Evolutionary conservation across 2,113 vertebrate species (phyloP).

Genomic region (Coptodon rendalli): DNA sequence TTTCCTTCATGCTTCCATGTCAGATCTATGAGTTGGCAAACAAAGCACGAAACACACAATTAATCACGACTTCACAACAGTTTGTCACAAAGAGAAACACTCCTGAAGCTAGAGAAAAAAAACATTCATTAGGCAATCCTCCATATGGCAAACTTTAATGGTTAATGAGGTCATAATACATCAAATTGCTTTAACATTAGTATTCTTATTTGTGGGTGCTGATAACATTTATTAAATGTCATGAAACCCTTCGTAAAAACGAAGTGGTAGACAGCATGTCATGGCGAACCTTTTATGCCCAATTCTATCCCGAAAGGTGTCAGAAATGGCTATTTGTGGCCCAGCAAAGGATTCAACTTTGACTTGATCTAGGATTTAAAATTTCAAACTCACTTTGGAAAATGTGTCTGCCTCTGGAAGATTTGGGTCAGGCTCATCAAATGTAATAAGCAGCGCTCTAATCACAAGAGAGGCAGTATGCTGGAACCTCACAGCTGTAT

Average conservation of each 20-base stretch:
- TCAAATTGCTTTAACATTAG: neutral
- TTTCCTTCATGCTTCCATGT: neutral
- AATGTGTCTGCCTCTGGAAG: conserved; percentile 45
- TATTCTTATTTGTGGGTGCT: neutral
- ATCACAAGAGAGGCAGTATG: conserved; percentile 52
- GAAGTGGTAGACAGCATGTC: neutral
- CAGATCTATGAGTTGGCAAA: neutral
- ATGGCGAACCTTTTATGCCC: neutral
- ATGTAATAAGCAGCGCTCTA: conserved; percentile 59
- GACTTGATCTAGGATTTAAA: conserved; percentile 59
- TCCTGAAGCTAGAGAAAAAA: conserved; percentile 35
- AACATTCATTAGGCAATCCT: conserved; percentile 5
- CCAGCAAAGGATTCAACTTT: conserved; percentile 53
- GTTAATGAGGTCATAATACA: neutral
- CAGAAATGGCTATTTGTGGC: conserved; percentile 42
- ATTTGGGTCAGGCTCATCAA: conserved; percentile 72
- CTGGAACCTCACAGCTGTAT: conserved; percentile 49
- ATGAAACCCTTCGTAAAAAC: neutral
- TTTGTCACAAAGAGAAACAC: conserved; percentile 20
- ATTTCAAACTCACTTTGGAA: conserved; percentile 43
- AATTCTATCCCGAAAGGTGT: conserved; percentile 4
- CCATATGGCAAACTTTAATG: neutral
- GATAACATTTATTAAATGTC: neutral
- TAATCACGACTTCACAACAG: neutral
- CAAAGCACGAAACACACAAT: neutral